These are phyloP conservation scores for Drosophila mercatorum DNA, from an alignment of 2,888 invertebrate species.

Conservation along the genomic window DNA sequence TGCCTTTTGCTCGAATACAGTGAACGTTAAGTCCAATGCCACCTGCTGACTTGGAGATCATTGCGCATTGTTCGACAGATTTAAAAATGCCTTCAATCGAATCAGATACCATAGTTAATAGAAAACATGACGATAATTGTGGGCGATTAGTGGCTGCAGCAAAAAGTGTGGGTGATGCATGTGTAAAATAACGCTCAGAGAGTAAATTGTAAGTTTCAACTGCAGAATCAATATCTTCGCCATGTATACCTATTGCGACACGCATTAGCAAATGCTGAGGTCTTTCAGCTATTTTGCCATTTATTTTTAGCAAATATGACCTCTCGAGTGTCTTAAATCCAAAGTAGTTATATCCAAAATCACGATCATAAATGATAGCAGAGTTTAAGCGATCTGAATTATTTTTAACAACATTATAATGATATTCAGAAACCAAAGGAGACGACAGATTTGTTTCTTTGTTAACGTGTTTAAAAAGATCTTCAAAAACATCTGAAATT, in stretches of 20 bases:
- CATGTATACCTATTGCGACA: slow-evolving; percentile 98
- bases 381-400: slow-evolving; percentile 96
- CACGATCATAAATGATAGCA: slow-evolving; percentile 97
- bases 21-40: slow-evolving; percentile 99
- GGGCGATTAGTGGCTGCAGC: slow-evolving; percentile 96
- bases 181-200: slow-evolving; percentile 98
- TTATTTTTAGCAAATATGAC: slow-evolving; percentile 96
- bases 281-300: slow-evolving; percentile 96
- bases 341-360: slow-evolving; percentile 98
- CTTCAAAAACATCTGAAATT: slow-evolving; percentile 93
- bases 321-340: slow-evolving; percentile 99
- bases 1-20: slow-evolving; percentile 96
- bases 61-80: slow-evolving; percentile 95
- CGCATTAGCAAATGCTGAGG: slow-evolving; percentile 99
- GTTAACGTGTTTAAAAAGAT: slow-evolving; percentile 91
- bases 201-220: slow-evolving; percentile 98
- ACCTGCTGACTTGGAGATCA: slow-evolving; percentile 98
- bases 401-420: slow-evolving; percentile 92
- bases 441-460: slow-evolving; percentile 89
- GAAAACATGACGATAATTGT: slow-evolving; percentile 97
- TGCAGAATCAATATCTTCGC: slow-evolving; percentile 95
- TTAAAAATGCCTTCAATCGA: slow-evolving; percentile 98
- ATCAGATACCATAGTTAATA: slow-evolving; percentile 97
- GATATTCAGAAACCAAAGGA: slow-evolving; percentile 94
- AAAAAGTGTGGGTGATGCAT: slow-evolving; percentile 98